phyloP scores from a whole-genome alignment of 2,113 vertebrate species.

The Takifugu bimaculatus region DNA sequence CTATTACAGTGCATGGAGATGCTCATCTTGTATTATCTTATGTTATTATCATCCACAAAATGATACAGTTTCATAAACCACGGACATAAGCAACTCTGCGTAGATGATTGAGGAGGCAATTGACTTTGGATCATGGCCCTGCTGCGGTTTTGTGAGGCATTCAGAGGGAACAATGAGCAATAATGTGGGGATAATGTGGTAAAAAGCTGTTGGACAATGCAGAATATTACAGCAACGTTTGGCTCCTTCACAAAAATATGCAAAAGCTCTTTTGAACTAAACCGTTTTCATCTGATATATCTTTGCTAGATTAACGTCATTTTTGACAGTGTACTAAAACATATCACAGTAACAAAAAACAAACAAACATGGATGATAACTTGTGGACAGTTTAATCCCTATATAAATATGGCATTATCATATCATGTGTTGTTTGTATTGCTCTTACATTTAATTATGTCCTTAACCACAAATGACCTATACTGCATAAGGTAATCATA shows the following conservation, averaged over 20 bases:
- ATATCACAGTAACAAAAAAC: constrained; percentile 13
- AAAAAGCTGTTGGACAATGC: constrained; percentile 9
- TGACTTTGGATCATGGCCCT: constrained; percentile 17
- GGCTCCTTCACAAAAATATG: constrained; percentile 6
- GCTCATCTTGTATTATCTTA: too few relatives aligned
- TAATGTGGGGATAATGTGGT: constrained; percentile 3
- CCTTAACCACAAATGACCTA: too few relatives aligned
- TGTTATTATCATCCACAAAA: too few relatives aligned
- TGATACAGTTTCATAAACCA: not conserved
- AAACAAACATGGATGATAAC: too few relatives aligned
- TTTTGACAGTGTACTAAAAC: not conserved
- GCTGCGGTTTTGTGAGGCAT: constrained; percentile 21
- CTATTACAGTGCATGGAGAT: too few relatives aligned
- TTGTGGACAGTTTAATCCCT: too few relatives aligned
- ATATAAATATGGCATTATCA: too few relatives aligned
- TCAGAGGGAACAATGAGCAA: not conserved
- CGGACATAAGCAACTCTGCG: constrained; percentile 20
- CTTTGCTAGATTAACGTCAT: not conserved
- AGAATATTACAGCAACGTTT: constrained; percentile 10
- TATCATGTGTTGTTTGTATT: too few relatives aligned
- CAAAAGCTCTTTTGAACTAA: constrained; percentile 5
- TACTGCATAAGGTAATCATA: too few relatives aligned
- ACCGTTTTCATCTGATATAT: constrained; percentile 11
- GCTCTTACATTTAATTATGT: too few relatives aligned
- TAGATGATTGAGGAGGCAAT: constrained; percentile 23